Base-by-base conservation (phyloP, 1,140 invertebrate genomes). In the Ips typographus region DNA sequence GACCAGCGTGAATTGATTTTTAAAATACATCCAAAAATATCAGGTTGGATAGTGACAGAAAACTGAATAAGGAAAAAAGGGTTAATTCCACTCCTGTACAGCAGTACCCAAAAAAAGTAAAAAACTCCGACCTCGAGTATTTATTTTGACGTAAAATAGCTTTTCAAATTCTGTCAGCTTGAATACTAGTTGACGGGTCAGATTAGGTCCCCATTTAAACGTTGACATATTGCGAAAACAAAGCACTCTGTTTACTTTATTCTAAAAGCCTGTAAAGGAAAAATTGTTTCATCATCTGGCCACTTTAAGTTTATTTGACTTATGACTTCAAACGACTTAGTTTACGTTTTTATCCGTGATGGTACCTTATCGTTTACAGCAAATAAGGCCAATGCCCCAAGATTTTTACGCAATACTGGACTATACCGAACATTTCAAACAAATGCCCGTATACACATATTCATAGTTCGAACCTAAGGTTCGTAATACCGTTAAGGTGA, bases 181-280 rank as follows among this genome's bases (percentile, higher is more conserved):
- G 68, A 68, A 72, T 62, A 66, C 59, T 55, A 56, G 65, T 64
- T 41, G 62, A 68, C 58, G 58, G 65, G 53, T 65, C 67, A 69
- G 71, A 70, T 60, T 65, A 69, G 62, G 62, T 52, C 55, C 70
- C 60, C 68, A 60, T 71, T 61, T 66, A 64, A 40, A 55, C 41
- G 65, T 68, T 68, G 70, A 71, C 70, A 68, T 52, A 57, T 71
- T 67, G 65, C 70, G 51, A 71, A 63, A 71, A 71, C 65, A 71
- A 68, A 43, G 42, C 51, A 41, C 41, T 53, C 63, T 71, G 65
- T 71, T 71, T 71, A 66, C 66, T 71, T 59, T 42, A 64, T 39
- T 41, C 59, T 65, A 70, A 60, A 70, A 60, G 68, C 47, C 22
- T n/a, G 3, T 7, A 43, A 52, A 41, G 52, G 40, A 65, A 52